Base-by-base conservation (phyloP, 2,113 vertebrate species). In the Ptychochromis oligacanthus region DNA sequence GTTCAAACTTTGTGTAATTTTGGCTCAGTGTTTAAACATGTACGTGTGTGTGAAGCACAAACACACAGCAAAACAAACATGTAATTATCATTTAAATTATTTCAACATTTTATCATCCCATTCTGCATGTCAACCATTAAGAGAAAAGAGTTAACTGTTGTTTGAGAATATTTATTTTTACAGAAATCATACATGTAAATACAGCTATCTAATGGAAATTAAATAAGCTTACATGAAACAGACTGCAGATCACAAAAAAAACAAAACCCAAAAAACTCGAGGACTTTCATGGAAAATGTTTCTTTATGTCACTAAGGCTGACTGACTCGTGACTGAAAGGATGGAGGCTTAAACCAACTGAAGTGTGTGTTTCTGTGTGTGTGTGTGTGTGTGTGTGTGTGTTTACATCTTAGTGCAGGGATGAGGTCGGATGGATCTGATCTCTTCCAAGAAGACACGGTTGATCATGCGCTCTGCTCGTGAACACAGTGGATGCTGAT, bases 201-300 rank as follows among this genome's bases (percentile, higher is more conserved):
- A 92, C 89, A 87, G 82, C 88, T 78, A 79, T 60, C 72, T 15
- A 8, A 58, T 86, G 81, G 79, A 90, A 90, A 89, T 85, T 85
- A 72, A 60, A 90, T 79, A 75, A 85, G 55, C 65, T 61, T 56
- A 83, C 67, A 75, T 70, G 43, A 55, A 77, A 43, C 46, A 79
- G 20, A 81, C 65, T 82, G 81, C 75, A 81, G 79, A 90, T 75
- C 49, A 80, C 34, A 70, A 70, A 9, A 65, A 34, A 65, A 65
- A 40, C 24, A 26, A 72, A 83, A 80, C 24, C 24, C 0, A n/a
- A n/a, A n/a, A n/a, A n/a, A n/a, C 20, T 58, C 55, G n/a, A 52
- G 81, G 57, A 31, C n/a, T 60, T 3, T 4, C 2, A 38, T 54
- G 40, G 54, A 80, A 82, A 64, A 38, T 28, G 75, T 46, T 75